A percentile compares a stretch with the other conserved stretches of the same genome.
phyloP scores from a whole-genome alignment of 2,797 vertebrate species.

The Rhinichthys osculus region DNA sequence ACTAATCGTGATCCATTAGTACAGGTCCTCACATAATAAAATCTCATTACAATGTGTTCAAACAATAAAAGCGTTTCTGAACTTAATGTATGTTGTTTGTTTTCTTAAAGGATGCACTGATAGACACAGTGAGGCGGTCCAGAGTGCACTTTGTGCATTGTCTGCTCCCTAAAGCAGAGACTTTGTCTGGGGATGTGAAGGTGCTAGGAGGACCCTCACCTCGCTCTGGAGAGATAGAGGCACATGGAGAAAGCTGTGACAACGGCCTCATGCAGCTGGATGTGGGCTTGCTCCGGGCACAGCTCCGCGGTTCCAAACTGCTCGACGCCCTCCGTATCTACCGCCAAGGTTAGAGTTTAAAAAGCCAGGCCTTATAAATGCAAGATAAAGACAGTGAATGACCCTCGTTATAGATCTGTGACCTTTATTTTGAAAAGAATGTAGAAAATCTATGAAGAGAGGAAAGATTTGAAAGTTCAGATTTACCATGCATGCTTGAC shows the following conservation, averaged over 20 bases:
- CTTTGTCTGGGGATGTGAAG: constrained; percentile 74
- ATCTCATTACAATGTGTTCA: neutral
- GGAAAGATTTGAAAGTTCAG: constrained; percentile 23
- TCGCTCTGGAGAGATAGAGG: constrained; percentile 82
- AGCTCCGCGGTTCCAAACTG: constrained; percentile 91
- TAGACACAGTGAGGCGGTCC: constrained; percentile 94
- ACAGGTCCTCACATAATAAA: neutral
- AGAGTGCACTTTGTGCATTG: constrained; percentile 95
- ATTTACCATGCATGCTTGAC: constrained; percentile 9
- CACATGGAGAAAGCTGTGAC: constrained; percentile 86
- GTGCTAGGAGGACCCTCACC: constrained; percentile 67
- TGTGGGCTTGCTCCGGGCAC: constrained; percentile 88
- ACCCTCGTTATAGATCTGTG: neutral
- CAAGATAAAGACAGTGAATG: neutral
- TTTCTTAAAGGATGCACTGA: constrained; percentile 87
- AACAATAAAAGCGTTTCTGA: neutral
- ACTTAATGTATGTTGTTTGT: neutral
- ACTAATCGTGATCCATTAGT: neutral
- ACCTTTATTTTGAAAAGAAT: constrained; percentile 13
- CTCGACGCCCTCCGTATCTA: constrained; percentile 94
- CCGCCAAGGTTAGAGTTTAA: constrained; percentile 87
- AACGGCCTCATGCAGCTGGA: constrained; percentile 92
- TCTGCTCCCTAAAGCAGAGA: constrained; percentile 87
- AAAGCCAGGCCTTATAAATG: neutral
- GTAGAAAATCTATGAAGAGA: neutral